Base-by-base conservation (phyloP, 2,888 invertebrate genomes). In the Athalia rosae region DNA sequence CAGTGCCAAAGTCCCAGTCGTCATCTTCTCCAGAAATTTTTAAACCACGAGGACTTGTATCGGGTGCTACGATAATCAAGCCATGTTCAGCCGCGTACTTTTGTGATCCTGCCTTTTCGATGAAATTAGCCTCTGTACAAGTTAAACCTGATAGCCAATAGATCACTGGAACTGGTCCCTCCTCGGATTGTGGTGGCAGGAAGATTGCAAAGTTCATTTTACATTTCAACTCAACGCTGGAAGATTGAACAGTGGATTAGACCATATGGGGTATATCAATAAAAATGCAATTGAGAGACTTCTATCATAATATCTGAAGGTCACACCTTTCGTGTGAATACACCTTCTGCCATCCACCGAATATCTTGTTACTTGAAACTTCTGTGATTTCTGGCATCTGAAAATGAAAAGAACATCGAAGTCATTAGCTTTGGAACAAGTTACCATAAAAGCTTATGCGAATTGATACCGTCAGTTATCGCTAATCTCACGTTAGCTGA, bases 41-140 rank as follows among this genome's bases (percentile, higher is more conserved):
- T 9, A 96, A 93, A 5, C 96, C 97, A 84, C 98, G 92, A 0
- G 99, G 99, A 82, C 98, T 99, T 0, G 99, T 99, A 87, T 99
- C 99, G 0, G 99, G 98, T 79, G 95, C 95, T 3, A 99, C 96
- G 76, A 99, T 93, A 80, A 97, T 94, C 3, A 99, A 90, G 0
- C 95, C 95, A 87, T 96, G 93, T 85, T 97, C 93, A 4, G 98
- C 93, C 4, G 99, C 99, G 90, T 95, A 94, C 84, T 93, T 93
- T 91, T 99, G 99, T 80, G 96, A 95, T n/a, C 98, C 99, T 64
- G 98, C 94, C 91, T 99, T 99, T 73, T 95, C 94, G 80, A 98
- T 95, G 87, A 99, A 98, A 91, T 99, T 99, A 86, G 96, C 95
- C 90, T 99, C 99, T 9, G 94, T 97, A 89, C 99, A 99, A 0